Base-by-base conservation (phyloP, 2,888 invertebrate genomes). In the Ochropleura plecta region DNA sequence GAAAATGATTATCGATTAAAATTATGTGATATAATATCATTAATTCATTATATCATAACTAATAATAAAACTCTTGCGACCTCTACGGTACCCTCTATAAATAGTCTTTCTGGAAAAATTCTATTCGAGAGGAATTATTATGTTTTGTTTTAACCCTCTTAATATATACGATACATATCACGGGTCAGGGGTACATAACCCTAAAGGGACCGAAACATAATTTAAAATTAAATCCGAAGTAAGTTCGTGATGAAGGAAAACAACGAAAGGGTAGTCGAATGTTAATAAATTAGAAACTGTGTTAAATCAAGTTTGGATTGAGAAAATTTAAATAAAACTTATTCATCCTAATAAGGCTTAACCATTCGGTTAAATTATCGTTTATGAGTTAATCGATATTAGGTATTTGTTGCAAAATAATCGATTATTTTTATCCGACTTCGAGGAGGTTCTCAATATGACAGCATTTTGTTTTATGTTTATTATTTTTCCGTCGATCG, bases 191-290 rank as follows among this genome's bases (percentile, higher is more conserved):
- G 46, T 60, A 70, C 44, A 71, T 63, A 72, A 67, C 67, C 70
- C 70, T 14, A 40, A 42, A 53, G 55, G 66, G 72, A 20, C 30
- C 55, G 9, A 66, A 82, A 76, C 57, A 68, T 59, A 72, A 68
- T 76, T 82, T 68, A 53, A 72, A 79, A 82, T 84, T 74, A 68
- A 82, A 70, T 74, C 69, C 40, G 55, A 70, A 42, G 55, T 44
- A 49, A 70, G 66, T 79, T 62, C 30, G n/a, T 72, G 67, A 64
- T 73, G 64, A 73, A 81, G 74, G 67, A 70, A 70, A 79, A 76
- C 63, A 77, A 60, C 55, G 55, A n/a, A 53, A 53, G 57, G 68
- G 59, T 60, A 75, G 46, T 72, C 51, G 68, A 57, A 67, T 77
- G 70, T 73, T 71, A 71, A 73, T 75, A 73, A 79, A 71, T 83